Percentiles rank a stretch among this genome's conserved stretches.
Conservation (phyloP, 2,113 vertebrate species). For the Cyanoliseus patagonus region DNA sequence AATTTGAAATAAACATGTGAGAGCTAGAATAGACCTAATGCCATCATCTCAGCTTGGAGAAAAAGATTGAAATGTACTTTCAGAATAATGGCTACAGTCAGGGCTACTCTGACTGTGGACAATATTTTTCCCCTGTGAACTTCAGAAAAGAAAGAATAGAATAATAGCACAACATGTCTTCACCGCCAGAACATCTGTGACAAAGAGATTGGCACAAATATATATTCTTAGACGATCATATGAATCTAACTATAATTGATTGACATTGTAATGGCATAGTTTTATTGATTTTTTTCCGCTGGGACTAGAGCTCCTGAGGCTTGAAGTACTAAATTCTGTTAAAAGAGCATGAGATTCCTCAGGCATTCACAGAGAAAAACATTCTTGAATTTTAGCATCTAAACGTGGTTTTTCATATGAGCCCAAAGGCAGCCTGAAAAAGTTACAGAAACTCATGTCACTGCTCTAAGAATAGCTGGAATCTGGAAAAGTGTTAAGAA, state of each 20-base stretch:
- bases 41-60: not conserved
- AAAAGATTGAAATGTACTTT: constrained; percentile 17
- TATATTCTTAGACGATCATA: not conserved
- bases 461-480: not conserved
- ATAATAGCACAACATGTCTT: not conserved
- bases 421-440: not conserved
- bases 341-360: not conserved
- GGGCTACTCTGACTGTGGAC: not conserved
- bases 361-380: not conserved
- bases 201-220: not conserved
- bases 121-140: not conserved
- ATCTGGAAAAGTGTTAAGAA: not conserved
- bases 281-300: not conserved
- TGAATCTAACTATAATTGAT: constrained; percentile 8
- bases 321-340: not conserved
- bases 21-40: constrained; percentile 13
- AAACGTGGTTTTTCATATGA: not conserved
- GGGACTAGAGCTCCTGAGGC: not conserved
- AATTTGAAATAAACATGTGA: not conserved
- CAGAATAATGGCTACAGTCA: not conserved
- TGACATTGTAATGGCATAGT: not conserved
- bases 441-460: not conserved
- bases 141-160: not conserved
- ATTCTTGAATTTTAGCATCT: not conserved
- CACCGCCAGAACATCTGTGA: constrained; percentile 3